These are phyloP conservation scores for Orchesellides sinensis DNA, from an alignment of 2,888 invertebrate genomes.

Conservation along the genomic window DNA sequence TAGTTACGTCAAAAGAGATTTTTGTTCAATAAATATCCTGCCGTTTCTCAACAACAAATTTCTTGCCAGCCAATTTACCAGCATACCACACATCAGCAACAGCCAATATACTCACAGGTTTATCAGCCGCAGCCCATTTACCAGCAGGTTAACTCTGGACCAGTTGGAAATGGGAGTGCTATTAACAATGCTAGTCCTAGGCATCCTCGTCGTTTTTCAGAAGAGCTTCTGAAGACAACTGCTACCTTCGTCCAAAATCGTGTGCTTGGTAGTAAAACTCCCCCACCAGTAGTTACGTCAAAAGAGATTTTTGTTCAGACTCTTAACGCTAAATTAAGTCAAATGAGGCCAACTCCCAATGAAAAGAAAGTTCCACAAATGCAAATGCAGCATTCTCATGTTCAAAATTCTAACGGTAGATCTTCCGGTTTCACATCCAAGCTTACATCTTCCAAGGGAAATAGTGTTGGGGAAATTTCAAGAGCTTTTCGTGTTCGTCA, in stretches of 20 bases:
- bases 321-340: constrained; percentile 70
- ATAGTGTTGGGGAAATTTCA: constrained; percentile 68
- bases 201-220: constrained; percentile 70
- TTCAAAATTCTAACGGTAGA: constrained; percentile 34
- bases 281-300: constrained; percentile 69
- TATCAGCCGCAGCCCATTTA: constrained; percentile 73
- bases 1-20: constrained; percentile 70
- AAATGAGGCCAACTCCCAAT: constrained; percentile 69
- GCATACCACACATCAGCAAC: constrained; percentile 40
- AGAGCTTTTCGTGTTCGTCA: constrained; percentile 81
- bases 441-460: constrained; percentile 67
- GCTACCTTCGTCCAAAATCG: constrained; percentile 71
- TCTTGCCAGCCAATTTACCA: constrained; percentile 70
- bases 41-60: constrained; percentile 28
- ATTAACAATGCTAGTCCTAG: constrained; percentile 40
- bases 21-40: constrained; percentile 66
- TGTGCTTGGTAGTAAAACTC: constrained; percentile 71
- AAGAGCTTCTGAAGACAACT: constrained; percentile 71
- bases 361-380: constrained; percentile 50
- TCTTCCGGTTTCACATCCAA: constrained; percentile 69
- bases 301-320: constrained; percentile 73
- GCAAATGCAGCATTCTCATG: constrained; percentile 22
- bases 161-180: constrained; percentile 32
- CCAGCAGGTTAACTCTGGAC: constrained; percentile 61
- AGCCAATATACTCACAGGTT: constrained; percentile 73